These are phyloP conservation scores for Hypocryptadius cinnamomeus DNA, from an alignment of 2,113 vertebrate genomes.

Conservation along the genomic window DNA sequence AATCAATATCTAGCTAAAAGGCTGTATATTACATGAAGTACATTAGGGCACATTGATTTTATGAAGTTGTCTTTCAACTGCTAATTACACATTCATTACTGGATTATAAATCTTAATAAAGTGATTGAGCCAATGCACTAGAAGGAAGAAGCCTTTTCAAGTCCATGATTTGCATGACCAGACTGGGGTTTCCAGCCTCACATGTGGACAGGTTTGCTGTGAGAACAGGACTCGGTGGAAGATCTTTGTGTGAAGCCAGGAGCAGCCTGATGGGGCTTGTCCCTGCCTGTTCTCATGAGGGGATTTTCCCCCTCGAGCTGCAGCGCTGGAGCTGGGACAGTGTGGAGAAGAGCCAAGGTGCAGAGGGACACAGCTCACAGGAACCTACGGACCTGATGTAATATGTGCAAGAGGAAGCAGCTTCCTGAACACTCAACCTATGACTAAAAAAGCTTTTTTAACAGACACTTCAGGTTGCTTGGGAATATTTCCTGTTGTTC, in stretches of 20 bases:
- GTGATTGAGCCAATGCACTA: neutral
- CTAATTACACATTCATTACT: conserved; percentile 2
- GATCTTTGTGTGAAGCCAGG: neutral
- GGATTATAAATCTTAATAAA: conserved; percentile 16
- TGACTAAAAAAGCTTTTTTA: neutral
- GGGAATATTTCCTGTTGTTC: neutral
- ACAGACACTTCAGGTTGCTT: neutral
- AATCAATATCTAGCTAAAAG: conserved; percentile 7
- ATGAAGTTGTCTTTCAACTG: conserved; percentile 16
- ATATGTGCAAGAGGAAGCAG: neutral
- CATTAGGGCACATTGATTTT: neutral
- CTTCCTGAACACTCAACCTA: neutral
- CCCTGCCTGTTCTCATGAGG: neutral
- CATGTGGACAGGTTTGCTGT: neutral
- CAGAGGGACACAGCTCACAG: neutral
- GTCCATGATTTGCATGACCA: neutral
- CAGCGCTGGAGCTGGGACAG: neutral
- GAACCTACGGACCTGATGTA: neutral
- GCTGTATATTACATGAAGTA: neutral
- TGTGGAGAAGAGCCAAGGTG: neutral
- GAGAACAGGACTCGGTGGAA: neutral
- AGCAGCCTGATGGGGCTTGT: neutral
- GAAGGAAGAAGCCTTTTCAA: neutral
- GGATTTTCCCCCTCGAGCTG: neutral
- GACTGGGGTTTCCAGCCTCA: neutral